Evolutionary conservation across 2,113 vertebrate species (phyloP).

Genomic region (Paedocypris sp.): DNA sequence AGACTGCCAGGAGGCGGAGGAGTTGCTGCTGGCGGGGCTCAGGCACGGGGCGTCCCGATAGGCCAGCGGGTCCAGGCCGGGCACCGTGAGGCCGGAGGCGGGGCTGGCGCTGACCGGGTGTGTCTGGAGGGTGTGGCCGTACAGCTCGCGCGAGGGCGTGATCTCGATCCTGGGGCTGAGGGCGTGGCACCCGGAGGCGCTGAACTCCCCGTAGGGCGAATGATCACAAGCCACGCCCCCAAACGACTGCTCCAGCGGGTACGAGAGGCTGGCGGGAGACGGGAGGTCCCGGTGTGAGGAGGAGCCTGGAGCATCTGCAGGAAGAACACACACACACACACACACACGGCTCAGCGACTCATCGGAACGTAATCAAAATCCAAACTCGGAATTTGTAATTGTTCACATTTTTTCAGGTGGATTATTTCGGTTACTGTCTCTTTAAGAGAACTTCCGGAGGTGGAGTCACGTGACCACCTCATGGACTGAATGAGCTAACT

Average conservation of each 20-base stretch:
- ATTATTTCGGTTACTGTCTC: no score
- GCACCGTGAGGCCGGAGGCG: slow-evolving; percentile 84
- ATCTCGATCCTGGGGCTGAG: slow-evolving; percentile 94
- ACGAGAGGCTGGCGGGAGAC: slow-evolving; percentile 72
- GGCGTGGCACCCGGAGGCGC: slow-evolving; percentile 64
- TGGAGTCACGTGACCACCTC: no score
- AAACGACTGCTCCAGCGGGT: slow-evolving; percentile 75
- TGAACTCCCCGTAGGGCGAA: slow-evolving; percentile 59
- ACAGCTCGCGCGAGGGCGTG: slow-evolving; percentile 91
- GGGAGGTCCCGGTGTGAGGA: slow-evolving; percentile 74
- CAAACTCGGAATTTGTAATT: no score
- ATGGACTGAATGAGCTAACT: no score
- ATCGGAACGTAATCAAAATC: no score
- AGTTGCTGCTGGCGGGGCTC: slow-evolving; percentile 96
- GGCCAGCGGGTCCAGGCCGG: slow-evolving; percentile 72
- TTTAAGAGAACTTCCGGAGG: no score
- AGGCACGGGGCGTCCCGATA: slow-evolving; percentile 94
- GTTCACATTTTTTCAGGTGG: no score
- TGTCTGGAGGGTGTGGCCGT: slow-evolving; percentile 77
- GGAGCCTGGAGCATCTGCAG: slow-evolving; percentile 78
- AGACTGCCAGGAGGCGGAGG: slow-evolving; percentile 97
- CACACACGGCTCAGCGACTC: no score
- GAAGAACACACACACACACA: background rate
- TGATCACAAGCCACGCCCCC: slow-evolving; percentile 77
- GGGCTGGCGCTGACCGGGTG: slow-evolving; percentile 75